phyloP scores from a whole-genome alignment of 2,797 vertebrate genomes.

The Tapirus indicus region DNA sequence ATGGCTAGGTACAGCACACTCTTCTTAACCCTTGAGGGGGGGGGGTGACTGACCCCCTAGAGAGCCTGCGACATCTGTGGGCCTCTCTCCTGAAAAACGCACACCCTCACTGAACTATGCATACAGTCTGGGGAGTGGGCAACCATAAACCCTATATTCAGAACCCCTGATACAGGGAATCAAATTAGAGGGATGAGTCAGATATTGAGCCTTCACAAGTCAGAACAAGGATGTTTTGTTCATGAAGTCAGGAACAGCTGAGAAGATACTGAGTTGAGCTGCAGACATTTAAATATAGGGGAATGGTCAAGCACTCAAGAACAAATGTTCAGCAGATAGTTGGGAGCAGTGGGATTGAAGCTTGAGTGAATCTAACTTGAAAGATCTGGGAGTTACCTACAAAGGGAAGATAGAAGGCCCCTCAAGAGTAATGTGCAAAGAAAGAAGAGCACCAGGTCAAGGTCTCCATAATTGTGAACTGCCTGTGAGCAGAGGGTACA shows the following conservation, averaged over 20 bases:
- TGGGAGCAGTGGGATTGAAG: not conserved
- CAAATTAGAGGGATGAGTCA: not conserved
- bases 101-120: not conserved
- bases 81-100: not conserved
- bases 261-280: not conserved
- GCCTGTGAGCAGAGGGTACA: not conserved
- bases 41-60: not conserved
- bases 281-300: not conserved
- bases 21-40: not conserved
- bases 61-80: not conserved
- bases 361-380: not conserved
- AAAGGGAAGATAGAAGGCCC: not conserved
- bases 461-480: not conserved
- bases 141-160: not conserved
- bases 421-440: not conserved
- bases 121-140: not conserved
- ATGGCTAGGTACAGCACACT: not conserved
- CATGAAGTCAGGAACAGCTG: not conserved
- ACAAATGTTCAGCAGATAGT: not conserved
- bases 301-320: conserved; percentile 1
- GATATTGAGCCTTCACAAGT: not conserved
- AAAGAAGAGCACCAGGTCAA: not conserved
- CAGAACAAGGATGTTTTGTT: not conserved
- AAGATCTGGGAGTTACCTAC: not conserved
- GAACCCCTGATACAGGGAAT: not conserved